phyloP scores from a whole-genome alignment of 2,888 invertebrate genomes.

The Xanthorhoe spadicearia region DNA sequence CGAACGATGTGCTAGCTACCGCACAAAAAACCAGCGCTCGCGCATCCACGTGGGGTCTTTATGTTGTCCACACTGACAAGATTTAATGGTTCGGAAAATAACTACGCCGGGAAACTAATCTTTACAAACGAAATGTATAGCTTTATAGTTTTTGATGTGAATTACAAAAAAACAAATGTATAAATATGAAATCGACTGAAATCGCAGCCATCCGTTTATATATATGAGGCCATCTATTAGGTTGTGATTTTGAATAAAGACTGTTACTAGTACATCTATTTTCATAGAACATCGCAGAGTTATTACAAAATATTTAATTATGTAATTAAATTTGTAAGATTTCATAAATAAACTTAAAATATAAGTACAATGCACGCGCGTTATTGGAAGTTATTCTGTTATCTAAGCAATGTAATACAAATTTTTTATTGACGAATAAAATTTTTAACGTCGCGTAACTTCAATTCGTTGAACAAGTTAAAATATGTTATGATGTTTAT shows the following conservation, averaged over 20 bases:
- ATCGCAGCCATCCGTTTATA: conserved; percentile 45
- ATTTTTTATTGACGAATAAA: conserved; percentile 6
- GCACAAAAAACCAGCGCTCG: conserved; percentile 67
- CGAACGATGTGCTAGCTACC: conserved; percentile 75
- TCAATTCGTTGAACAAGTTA: conserved; percentile 2
- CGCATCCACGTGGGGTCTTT: conserved; percentile 76
- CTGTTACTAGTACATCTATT: not conserved
- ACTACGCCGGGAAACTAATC: conserved; percentile 61
- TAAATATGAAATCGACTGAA: conserved; percentile 18
- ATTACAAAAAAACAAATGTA: conserved; percentile 13
- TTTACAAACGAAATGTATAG: conserved; percentile 57
- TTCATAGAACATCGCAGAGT: not conserved
- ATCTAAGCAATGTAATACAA: not conserved
- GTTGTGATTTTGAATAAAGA: no score
- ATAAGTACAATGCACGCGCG: not conserved
- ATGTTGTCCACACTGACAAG: conserved; percentile 63
- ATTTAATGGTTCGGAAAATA: conserved; percentile 79
- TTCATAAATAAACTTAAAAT: not conserved
- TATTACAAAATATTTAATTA: not conserved
- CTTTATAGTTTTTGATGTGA: conserved; percentile 47
- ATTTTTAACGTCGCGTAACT: conserved; percentile 1
- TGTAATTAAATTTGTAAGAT: not conserved
- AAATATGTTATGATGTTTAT: not conserved
- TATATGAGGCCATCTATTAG: conserved; percentile 52
- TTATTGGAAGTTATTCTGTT: not conserved